A percentile compares a stretch with the other conserved stretches of the same genome.
Conservation (phyloP, 2,888 invertebrate genomes). For the Synergus gifuensis region DNA sequence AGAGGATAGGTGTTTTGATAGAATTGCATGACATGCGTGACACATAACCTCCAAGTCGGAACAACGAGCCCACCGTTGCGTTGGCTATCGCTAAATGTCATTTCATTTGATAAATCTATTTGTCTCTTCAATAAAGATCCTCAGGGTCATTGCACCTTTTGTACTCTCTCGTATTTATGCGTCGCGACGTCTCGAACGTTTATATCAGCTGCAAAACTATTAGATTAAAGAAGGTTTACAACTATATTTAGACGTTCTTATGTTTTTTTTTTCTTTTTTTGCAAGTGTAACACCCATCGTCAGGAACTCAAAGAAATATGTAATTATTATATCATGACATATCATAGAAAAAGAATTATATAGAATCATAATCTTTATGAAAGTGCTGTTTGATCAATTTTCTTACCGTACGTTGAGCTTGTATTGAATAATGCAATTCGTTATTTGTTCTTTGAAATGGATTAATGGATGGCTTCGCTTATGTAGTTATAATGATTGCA, state of each 20-base stretch:
- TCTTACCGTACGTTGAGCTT: no score
- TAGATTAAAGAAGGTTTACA: neutral
- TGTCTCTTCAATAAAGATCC: neutral
- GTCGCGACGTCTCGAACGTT: neutral
- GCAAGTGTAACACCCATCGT: neutral
- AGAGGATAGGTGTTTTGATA: neutral
- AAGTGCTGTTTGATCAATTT: no score
- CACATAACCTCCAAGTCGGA: neutral
- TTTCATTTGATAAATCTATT: neutral
- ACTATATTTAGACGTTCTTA: neutral
- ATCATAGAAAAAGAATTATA: no score
- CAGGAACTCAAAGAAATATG: neutral
- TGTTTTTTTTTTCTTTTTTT: neutral
- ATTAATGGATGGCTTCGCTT: no score
- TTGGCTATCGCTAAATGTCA: neutral
- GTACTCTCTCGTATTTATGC: neutral
- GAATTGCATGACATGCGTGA: neutral
- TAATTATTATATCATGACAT: no score
- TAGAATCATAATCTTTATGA: no score
- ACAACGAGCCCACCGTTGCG: neutral
- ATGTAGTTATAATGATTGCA: no score
- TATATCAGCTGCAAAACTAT: neutral
- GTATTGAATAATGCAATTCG: no score
- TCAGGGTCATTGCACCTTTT: neutral
- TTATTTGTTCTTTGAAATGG: no score